Percentiles rank a stretch among this genome's conserved stretches.
phyloP scores from a whole-genome alignment of 92 coral and sea anemone genomes.

The Heteractis magnifica region DNA sequence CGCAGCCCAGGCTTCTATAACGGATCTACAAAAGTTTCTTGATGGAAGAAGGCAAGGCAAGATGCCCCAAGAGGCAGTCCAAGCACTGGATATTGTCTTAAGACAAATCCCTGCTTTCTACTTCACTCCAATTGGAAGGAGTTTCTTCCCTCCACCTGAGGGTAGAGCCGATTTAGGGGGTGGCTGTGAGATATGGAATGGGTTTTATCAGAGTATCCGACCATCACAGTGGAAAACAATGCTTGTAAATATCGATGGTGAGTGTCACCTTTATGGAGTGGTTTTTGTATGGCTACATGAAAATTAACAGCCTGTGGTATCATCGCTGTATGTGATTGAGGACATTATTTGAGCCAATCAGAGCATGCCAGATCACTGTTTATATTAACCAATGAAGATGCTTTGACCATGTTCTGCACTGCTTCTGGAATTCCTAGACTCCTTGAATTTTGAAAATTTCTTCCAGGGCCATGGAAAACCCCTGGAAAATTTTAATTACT shows the following conservation, averaged over 20 bases:
- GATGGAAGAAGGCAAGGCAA: slow-evolving; percentile 35
- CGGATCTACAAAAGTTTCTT: slow-evolving; percentile 55
- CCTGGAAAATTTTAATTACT: too few species aligned
- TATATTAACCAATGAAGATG: too few species aligned
- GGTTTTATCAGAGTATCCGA: slow-evolving; percentile 80
- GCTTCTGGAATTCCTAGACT: too few species aligned
- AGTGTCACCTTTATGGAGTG: slow-evolving; percentile 1
- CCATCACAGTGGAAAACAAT: slow-evolving; percentile 90
- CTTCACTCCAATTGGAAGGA: slow-evolving; percentile 75
- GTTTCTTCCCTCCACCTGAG: slow-evolving; percentile 68
- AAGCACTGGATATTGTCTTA: slow-evolving; percentile 74
- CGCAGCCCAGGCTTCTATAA: slow-evolving; percentile 67
- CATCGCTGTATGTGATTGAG: too few species aligned
- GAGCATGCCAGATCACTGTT: too few species aligned
- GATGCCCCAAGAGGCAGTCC: slow-evolving; percentile 68
- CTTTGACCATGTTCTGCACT: too few species aligned
- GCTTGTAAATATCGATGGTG: slow-evolving; percentile 85
- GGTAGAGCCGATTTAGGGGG: slow-evolving; percentile 57
- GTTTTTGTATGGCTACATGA: too few species aligned
- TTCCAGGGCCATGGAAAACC: too few species aligned
- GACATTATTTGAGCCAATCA: too few species aligned
- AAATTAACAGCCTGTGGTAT: too few species aligned
- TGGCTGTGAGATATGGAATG: slow-evolving; percentile 83
- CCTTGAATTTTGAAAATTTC: too few species aligned
- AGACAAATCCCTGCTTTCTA: slow-evolving; percentile 62